phyloP scores from a whole-genome alignment of 2,113 vertebrate species.

The Elephantulus edwardii region DNA sequence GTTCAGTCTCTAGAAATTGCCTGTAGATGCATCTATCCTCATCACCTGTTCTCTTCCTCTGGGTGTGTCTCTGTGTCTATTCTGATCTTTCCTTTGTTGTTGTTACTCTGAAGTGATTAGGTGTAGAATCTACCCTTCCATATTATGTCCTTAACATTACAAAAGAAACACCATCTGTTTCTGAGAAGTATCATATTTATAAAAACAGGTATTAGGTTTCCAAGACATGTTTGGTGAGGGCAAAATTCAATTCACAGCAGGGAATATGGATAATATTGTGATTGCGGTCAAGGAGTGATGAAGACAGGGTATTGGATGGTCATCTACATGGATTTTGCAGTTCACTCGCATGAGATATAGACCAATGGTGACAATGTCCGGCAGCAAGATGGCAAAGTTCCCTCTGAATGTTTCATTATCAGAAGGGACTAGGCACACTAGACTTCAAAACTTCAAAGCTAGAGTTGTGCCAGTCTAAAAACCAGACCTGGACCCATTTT shows the following conservation, averaged over 20 bases:
- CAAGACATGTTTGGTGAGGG: not conserved
- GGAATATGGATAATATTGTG: not conserved
- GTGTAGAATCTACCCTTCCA: too few species aligned
- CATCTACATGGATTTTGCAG: not conserved
- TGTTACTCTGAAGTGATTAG: too few species aligned
- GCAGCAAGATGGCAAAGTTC: not conserved
- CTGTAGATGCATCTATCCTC: too few species aligned
- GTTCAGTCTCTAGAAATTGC: too few species aligned
- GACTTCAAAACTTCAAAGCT: not conserved
- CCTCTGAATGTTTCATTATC: not conserved
- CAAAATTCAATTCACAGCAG: too few species aligned
- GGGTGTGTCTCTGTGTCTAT: too few species aligned
- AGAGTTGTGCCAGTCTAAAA: not conserved
- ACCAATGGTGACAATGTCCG: not conserved
- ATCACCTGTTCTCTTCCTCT: too few species aligned
- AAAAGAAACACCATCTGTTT: too few species aligned
- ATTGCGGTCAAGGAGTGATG: not conserved
- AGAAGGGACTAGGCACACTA: not conserved
- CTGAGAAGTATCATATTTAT: not conserved
- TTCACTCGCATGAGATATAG: not conserved
- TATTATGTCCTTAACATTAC: too few species aligned
- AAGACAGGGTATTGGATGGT: fast-evolving
- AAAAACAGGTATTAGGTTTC: not conserved
- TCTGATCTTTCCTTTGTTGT: too few species aligned
- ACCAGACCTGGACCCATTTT: not conserved